Evolutionary conservation across 2,113 vertebrate species (phyloP).

Genomic region (Trogon surrucura): DNA sequence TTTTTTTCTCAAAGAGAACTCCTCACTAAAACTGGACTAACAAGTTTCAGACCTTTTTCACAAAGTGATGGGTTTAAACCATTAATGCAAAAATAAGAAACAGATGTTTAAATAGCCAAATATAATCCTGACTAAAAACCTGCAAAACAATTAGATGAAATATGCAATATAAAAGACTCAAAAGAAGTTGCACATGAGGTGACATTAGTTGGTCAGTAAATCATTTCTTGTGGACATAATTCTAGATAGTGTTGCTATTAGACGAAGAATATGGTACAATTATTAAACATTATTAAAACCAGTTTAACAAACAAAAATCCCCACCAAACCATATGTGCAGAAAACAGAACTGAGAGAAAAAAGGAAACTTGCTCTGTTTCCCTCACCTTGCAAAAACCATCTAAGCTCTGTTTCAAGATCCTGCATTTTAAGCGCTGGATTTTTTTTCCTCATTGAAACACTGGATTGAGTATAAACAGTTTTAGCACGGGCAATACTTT

Average conservation of each 20-base stretch:
- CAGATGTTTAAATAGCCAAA: background rate
- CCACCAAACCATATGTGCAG: background rate
- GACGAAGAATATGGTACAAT: background rate
- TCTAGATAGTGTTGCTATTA: background rate
- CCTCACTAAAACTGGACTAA: background rate
- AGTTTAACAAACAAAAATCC: background rate
- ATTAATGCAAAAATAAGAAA: background rate
- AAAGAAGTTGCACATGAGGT: background rate
- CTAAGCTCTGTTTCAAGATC: background rate
- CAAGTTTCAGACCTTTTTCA: background rate
- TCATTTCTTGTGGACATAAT: background rate
- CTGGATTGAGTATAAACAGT: background rate
- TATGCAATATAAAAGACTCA: background rate
- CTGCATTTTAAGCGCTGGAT: background rate
- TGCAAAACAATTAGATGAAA: background rate
- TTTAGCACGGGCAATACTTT: background rate
- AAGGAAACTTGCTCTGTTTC: background rate
- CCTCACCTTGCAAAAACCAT: rapidly evolving
- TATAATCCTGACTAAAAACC: background rate
- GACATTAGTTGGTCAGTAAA: background rate
- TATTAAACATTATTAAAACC: background rate
- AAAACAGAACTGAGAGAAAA: background rate
- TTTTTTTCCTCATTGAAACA: background rate
- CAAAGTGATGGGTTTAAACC: background rate
- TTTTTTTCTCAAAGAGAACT: background rate